Percentiles rank a stretch among this genome's conserved stretches.
Evolutionary conservation across 2,113 vertebrate genomes (phyloP).

Genomic region (Raja brachyura): DNA sequence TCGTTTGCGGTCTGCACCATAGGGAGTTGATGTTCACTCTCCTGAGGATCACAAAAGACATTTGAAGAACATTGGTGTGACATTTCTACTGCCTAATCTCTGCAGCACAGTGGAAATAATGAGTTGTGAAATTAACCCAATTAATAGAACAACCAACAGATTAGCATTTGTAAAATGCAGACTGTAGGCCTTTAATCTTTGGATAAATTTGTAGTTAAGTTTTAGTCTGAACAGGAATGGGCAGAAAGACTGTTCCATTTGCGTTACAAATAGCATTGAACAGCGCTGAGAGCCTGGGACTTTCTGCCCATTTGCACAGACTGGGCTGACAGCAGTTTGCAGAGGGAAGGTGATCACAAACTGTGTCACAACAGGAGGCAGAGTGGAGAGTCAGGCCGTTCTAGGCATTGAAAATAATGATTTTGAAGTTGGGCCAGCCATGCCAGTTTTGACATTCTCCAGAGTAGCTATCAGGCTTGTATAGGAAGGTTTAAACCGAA

Average conservation of each 20-base stretch:
- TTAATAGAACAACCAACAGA: constrained; percentile 11
- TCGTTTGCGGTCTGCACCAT: background rate
- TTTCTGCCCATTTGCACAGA: background rate
- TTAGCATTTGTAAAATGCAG: background rate
- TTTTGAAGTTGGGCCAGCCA: too few relatives aligned
- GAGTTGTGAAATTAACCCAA: constrained; percentile 5
- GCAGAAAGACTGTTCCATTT: background rate
- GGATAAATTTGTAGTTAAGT: background rate
- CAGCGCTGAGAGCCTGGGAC: too few relatives aligned
- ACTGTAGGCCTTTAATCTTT: background rate
- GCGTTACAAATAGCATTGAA: background rate
- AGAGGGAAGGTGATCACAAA: too few relatives aligned
- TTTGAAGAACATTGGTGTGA: background rate
- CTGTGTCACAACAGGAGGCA: too few relatives aligned
- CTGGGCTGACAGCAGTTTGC: background rate
- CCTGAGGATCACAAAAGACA: background rate
- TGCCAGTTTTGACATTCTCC: too few relatives aligned
- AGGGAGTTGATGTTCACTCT: background rate
- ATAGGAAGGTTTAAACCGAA: too few relatives aligned
- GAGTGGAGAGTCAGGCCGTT: too few relatives aligned
- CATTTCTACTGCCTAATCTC: background rate
- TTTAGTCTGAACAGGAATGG: background rate
- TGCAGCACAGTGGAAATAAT: background rate
- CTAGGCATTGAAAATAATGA: too few relatives aligned
- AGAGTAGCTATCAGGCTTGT: too few relatives aligned